Evolutionary conservation across 2,888 invertebrate species (phyloP).

Genomic region (Archips xylosteana): DNA sequence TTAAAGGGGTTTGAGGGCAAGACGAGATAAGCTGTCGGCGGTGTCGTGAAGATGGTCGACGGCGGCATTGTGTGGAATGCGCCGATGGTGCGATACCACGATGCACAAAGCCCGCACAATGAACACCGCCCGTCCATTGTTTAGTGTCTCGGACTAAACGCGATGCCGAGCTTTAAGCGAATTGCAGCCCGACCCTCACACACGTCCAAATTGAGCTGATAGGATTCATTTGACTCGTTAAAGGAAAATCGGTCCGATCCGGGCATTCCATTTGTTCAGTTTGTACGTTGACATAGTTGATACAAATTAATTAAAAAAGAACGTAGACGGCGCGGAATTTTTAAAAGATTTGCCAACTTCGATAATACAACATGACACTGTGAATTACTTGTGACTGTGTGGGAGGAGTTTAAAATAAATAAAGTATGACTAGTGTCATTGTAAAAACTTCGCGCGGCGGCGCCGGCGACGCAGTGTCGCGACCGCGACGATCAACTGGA

Average conservation of each 20-base stretch:
- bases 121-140: conserved; percentile 70
- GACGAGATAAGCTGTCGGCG: conserved; percentile 51
- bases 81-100: conserved; percentile 65
- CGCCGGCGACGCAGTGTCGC: conserved; percentile 1
- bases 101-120: conserved; percentile 77
- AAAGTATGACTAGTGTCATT: conserved; percentile 46
- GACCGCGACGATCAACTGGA: background rate
- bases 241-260: conserved; percentile 22
- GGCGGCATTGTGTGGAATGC: conserved; percentile 60
- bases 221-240: conserved; percentile 40
- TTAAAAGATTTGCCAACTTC: conserved; percentile 54
- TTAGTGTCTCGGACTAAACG: conserved; percentile 71
- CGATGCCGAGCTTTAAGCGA: conserved; percentile 65
- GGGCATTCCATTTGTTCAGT: conserved; percentile 2
- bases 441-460: conserved; percentile 13
- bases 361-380: conserved; percentile 52
- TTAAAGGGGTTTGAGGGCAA: conserved; percentile 42
- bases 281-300: background rate
- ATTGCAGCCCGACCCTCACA: conserved; percentile 61
- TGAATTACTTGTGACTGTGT: conserved; percentile 52
- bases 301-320: conserved; percentile 8
- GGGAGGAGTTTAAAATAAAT: conserved; percentile 57
- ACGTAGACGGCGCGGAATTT: background rate
- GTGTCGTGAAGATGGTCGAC: conserved; percentile 50
- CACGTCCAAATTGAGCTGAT: conserved; percentile 45